Evolutionary conservation across 1,140 invertebrate species (phyloP), one percentile per base, ranked within the genome.

Genomic region (Zaprionus inermis): DNA sequence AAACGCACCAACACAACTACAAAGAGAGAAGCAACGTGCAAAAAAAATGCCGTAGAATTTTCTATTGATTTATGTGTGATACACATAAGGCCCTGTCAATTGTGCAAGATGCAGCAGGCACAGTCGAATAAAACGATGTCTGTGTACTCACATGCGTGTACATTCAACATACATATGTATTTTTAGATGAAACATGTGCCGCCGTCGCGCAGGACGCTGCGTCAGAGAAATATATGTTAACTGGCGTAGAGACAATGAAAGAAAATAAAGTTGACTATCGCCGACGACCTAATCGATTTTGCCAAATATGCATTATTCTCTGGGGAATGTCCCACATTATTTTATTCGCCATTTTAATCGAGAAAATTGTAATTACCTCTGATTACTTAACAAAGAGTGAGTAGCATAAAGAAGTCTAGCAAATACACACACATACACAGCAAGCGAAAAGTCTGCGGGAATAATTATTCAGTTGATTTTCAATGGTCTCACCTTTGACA

Each of bases 361-460:
- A 44, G 4, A 41, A 66, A 68, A 78, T 71, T 54, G 18, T 67
- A 59, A 74, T 64, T 80, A 58, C 49, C 34, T 38, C 32, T 72
- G 83, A 89, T 86, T 86, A 86, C 83, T 86, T 89, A 86, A 86
- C 84, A 79, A 78, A 61, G 61, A 71, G 51, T 54, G 49, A 34
- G 32, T 28, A 36, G 41, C 46, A 74, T 56, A 67, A 72, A 77
- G n/a, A n/a, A 60, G 59, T 76, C 58, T 77, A 63, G 55, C 46
- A 75, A 78, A 79, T 73, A 73, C 76, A 82, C 66, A 72, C 67
- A 72, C 67, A 64, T 46, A 70, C 46, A 51, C 58, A 78, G 38
- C 38, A 56, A 30, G 51, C 36, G 22, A 66, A 54, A 68, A 34
- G 54, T 5, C 66, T 69, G 38, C 30, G 32, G 28, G 57, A 69